phyloP scores from a whole-genome alignment of 92 coral and sea anemone genomes.

The Bergia puertoricense region DNA sequence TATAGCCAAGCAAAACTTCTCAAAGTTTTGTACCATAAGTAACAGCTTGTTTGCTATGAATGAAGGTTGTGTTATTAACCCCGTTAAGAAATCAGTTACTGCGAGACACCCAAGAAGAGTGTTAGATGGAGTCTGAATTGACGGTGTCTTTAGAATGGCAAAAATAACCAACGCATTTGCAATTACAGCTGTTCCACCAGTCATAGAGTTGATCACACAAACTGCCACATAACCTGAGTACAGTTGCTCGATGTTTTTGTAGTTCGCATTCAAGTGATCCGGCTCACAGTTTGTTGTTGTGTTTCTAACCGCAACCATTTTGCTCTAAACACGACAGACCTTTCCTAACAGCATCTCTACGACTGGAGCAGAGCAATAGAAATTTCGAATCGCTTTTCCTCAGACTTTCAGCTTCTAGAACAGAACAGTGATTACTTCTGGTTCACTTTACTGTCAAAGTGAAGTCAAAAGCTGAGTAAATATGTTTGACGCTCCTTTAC shows the following conservation, averaged over 20 bases:
- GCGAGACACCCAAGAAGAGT: slow-evolving; percentile 27
- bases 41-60: slow-evolving; percentile 29
- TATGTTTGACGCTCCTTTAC: neutral
- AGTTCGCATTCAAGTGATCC: slow-evolving; percentile 20
- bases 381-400: neutral
- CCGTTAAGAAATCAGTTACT: slow-evolving; percentile 31
- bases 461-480: neutral
- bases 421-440: neutral
- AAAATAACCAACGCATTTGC: slow-evolving; percentile 7
- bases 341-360: neutral
- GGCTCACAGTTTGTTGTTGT: slow-evolving; percentile 15
- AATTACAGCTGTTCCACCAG: neutral
- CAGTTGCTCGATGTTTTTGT: neutral
- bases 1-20: slow-evolving; percentile 18
- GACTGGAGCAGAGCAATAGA: neutral
- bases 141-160: slow-evolving; percentile 27
- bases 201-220: slow-evolving; percentile 13
- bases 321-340: neutral
- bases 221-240: slow-evolving; percentile 11
- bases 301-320: neutral
- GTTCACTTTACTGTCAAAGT: neutral
- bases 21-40: slow-evolving; percentile 5
- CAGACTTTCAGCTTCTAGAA: neutral
- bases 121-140: slow-evolving; percentile 19
- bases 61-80: slow-evolving; percentile 27